Conservation (phyloP, 2,888 invertebrate species). For the Acheta domesticus region DNA sequence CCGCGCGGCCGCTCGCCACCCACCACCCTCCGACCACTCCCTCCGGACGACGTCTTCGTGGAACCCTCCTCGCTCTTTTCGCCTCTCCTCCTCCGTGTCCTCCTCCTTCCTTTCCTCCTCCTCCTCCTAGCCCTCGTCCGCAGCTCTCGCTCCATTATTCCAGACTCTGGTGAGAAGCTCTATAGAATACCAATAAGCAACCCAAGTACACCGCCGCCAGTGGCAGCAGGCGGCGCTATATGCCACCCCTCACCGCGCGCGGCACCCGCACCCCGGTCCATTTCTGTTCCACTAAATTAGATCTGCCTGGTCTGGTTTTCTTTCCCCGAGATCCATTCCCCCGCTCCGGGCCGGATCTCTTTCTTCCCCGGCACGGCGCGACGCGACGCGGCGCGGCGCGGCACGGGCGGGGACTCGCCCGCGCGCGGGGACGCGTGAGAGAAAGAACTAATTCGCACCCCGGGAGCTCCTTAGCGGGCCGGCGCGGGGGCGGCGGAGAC, state of each 20-base stretch:
- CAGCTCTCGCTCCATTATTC: constrained; percentile 24
- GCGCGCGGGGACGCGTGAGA: background rate
- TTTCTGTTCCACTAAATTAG: constrained; percentile 39
- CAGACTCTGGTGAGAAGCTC: constrained; percentile 22
- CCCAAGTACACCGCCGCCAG: constrained; percentile 5
- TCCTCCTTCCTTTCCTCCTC: background rate
- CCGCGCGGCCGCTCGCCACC: background rate
- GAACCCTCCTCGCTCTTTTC: background rate
- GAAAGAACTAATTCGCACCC: constrained; percentile 20
- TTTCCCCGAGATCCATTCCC: constrained; percentile 26
- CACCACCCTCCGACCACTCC: background rate
- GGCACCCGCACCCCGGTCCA: constrained; percentile 28
- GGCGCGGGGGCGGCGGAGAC: background rate
- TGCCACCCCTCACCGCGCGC: background rate
- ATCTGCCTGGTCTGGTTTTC: constrained; percentile 38
- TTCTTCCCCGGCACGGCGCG: background rate
- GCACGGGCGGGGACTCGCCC: background rate
- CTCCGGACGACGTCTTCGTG: background rate
- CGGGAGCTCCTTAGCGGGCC: background rate
- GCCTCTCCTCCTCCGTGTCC: background rate
- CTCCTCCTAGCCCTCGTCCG: background rate
- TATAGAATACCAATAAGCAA: constrained; percentile 29
- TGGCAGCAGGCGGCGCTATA: too few relatives aligned
- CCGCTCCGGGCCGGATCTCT: background rate
- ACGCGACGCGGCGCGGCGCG: background rate